Evolutionary conservation across 30 jellyfish, hydroid and myxozoan species (phyloP).

Genomic region (Turritopsis rubra): DNA sequence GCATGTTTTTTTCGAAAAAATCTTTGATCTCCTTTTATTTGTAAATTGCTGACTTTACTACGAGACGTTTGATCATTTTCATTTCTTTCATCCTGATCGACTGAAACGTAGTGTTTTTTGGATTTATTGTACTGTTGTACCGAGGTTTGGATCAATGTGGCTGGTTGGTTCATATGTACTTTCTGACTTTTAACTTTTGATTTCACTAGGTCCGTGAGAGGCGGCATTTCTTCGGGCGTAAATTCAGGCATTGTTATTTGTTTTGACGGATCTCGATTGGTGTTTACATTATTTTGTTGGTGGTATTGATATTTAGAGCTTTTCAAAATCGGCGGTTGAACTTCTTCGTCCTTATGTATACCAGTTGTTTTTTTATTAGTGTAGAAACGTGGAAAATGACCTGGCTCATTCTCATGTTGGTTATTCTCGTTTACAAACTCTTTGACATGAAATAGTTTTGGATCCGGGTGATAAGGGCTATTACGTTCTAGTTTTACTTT

Average conservation of each 20-base stretch:
- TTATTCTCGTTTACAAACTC: not conserved
- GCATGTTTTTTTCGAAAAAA: not conserved
- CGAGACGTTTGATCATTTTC: not conserved
- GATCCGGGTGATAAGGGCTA: not conserved
- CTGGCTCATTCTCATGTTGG: not conserved
- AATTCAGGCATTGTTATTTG: not conserved
- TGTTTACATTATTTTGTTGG: not conserved
- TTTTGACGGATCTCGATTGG: constrained; percentile 4
- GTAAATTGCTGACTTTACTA: not conserved
- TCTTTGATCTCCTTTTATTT: not conserved
- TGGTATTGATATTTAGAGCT: not conserved
- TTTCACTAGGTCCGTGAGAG: not conserved
- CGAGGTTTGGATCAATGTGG: not conserved
- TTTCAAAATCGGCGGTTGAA: not conserved
- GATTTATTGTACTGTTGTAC: not conserved
- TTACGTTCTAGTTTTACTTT: not conserved
- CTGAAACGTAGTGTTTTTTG: not conserved
- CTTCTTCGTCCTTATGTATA: not conserved
- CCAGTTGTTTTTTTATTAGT: not conserved
- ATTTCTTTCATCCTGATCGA: not conserved
- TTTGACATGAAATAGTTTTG: not conserved
- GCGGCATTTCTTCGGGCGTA: not conserved
- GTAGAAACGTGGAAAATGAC: not conserved
- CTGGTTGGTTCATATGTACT: not conserved
- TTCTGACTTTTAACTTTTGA: not conserved